These are phyloP conservation scores for Thelaira solivaga DNA, from an alignment of 2,888 invertebrate species.

Conservation along the genomic window DNA sequence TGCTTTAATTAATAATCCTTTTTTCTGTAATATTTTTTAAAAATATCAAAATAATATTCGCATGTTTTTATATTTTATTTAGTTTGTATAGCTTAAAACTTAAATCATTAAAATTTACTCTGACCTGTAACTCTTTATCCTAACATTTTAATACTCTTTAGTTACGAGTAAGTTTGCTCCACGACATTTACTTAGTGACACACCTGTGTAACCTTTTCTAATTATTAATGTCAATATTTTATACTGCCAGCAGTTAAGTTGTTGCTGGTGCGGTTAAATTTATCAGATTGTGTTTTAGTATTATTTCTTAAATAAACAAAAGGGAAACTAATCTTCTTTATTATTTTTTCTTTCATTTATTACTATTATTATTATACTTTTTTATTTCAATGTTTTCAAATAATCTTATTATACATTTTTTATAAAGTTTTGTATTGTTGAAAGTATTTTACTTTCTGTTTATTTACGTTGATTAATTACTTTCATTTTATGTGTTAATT, in stretches of 20 bases:
- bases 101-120: no score
- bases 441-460: not conserved
- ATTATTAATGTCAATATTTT: conserved; percentile 14
- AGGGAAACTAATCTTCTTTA: not conserved
- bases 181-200: not conserved
- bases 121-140: no score
- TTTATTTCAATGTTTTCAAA: not conserved
- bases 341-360: not conserved
- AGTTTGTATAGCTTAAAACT: no score
- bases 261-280: not conserved
- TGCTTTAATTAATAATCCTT: not conserved
- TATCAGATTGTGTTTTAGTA: not conserved
- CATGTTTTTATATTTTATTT: not conserved
- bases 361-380: conserved; percentile 44
- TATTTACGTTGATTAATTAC: not conserved
- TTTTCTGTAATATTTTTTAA: not conserved
- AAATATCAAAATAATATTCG: not conserved
- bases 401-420: no score
- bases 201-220: conserved; percentile 9
- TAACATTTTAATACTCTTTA: no score
- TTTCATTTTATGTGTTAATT: no score
- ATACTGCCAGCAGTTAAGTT: not conserved
- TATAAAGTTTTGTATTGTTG: no score
- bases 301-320: conserved; percentile 28
- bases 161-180: no score